These are phyloP conservation scores for Magallana angulata DNA, from an alignment of 1,140 invertebrate genomes.

Conservation along the genomic window DNA sequence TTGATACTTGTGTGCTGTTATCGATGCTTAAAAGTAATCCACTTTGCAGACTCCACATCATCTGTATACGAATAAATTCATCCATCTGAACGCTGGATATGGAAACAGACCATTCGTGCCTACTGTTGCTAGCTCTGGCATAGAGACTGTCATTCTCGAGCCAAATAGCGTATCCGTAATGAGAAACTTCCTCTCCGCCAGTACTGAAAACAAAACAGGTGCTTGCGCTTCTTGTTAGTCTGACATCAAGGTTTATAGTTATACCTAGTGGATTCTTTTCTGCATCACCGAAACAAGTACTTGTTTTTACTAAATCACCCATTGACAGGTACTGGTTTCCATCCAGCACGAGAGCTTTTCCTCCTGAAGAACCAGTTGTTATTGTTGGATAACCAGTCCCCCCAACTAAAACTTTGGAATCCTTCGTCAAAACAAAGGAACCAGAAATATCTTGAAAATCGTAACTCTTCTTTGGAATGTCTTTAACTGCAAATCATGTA, in stretches of 20 bases:
- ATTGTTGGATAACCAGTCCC: constrained; percentile 55
- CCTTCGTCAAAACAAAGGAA: constrained; percentile 50
- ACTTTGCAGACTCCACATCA: constrained; percentile 66
- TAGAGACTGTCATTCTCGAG: constrained; percentile 54
- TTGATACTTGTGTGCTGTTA: not conserved
- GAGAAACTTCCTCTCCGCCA: constrained; percentile 57
- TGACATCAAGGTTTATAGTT: constrained; percentile 62
- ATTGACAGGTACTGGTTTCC: constrained; percentile 63
- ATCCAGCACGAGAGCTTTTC: constrained; percentile 57
- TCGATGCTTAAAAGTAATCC: constrained; percentile 46
- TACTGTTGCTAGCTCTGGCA: constrained; percentile 58
- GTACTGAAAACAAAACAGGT: constrained; percentile 57
- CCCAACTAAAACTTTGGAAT: constrained; percentile 46
- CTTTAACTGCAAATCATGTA: constrained; percentile 51
- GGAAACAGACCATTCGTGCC: constrained; percentile 63
- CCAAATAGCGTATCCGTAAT: constrained; percentile 69
- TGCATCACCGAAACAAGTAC: constrained; percentile 59
- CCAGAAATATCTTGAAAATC: constrained; percentile 56
- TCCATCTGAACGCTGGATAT: constrained; percentile 50
- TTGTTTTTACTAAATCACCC: not conserved
- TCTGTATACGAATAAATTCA: constrained; percentile 54
- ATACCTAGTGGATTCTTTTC: constrained; percentile 61
- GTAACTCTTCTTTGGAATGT: constrained; percentile 44
- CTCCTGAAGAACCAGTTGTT: constrained; percentile 57
- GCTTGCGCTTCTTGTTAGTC: constrained; percentile 51